These are phyloP conservation scores for Forbesichthys agassizii DNA, from an alignment of 2,113 vertebrate species.

Conservation along the genomic window DNA sequence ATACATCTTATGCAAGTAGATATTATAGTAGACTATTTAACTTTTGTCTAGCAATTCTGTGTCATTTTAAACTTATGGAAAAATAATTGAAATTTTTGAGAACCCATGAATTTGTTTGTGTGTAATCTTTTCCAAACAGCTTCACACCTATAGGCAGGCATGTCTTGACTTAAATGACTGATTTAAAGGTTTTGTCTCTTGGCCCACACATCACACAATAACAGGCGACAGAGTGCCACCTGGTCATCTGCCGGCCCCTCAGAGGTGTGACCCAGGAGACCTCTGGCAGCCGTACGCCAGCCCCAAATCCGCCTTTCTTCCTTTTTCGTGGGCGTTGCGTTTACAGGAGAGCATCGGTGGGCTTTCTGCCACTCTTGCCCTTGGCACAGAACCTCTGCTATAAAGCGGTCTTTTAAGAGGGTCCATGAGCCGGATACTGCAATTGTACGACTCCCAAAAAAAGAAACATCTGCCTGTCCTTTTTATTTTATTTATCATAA, in stretches of 20 bases:
- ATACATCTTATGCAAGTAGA: background rate
- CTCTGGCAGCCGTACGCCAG: slow-evolving; percentile 38
- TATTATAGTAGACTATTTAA: background rate
- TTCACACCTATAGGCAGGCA: background rate
- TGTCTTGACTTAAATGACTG: background rate
- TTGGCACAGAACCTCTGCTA: slow-evolving; percentile 58
- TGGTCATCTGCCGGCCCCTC: slow-evolving; percentile 56
- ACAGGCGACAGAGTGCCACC: slow-evolving; percentile 50
- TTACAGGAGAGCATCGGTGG: slow-evolving; percentile 60
- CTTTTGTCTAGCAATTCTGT: background rate
- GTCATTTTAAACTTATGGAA: background rate
- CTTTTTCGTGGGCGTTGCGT: slow-evolving; percentile 51
- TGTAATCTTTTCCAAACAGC: background rate
- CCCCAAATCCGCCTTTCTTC: slow-evolving; percentile 66
- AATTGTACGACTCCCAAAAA: slow-evolving; percentile 57
- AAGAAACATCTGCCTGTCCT: slow-evolving; percentile 76
- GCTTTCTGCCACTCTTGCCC: slow-evolving; percentile 62
- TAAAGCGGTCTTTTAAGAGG: slow-evolving; percentile 50
- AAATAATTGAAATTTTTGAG: background rate
- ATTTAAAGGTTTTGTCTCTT: background rate
- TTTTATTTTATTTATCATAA: slow-evolving; percentile 74
- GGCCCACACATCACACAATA: slow-evolving; percentile 6
- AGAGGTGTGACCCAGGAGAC: slow-evolving; percentile 42
- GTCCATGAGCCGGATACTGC: slow-evolving; percentile 56
- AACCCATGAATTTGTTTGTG: background rate